Percentiles rank a stretch among this genome's conserved stretches.
These are phyloP conservation scores for Babylonia areolata DNA, from an alignment of 1,140 invertebrate genomes.

Conservation along the genomic window DNA sequence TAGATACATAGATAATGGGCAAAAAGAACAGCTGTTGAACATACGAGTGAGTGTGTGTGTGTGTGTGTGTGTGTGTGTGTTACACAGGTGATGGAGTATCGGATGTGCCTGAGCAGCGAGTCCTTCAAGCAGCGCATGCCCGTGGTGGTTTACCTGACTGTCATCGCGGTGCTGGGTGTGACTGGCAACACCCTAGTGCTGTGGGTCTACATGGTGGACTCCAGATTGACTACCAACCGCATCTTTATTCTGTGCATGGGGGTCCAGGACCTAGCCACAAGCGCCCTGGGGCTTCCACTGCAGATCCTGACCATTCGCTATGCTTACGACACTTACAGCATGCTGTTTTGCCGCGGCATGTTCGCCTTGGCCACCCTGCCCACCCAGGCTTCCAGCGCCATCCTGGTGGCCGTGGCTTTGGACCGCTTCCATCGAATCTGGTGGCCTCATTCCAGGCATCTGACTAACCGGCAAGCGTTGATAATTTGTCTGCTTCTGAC, in stretches of 20 bases:
- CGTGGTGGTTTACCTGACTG: not conserved
- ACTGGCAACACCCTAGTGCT: constrained; percentile 56
- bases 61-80: too few relatives aligned
- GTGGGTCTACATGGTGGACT: constrained; percentile 54
- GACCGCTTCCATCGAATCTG: constrained; percentile 46
- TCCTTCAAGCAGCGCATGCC: not conserved
- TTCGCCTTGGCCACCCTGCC: constrained; percentile 34
- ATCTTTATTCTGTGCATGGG: constrained; percentile 64
- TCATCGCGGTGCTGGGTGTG: constrained; percentile 47
- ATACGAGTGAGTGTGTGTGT: too few relatives aligned
- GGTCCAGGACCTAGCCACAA: constrained; percentile 59
- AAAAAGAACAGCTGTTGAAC: too few relatives aligned
- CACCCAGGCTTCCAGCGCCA: constrained; percentile 33
- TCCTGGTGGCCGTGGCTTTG: constrained; percentile 42
- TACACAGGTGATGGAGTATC: not conserved
- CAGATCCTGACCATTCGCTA: constrained; percentile 63
- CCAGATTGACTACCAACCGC: constrained; percentile 51
- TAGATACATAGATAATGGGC: too few relatives aligned
- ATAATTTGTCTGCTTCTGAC: not conserved
- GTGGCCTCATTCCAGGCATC: constrained; percentile 25
- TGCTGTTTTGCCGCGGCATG: constrained; percentile 44
- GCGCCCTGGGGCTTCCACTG: constrained; percentile 62
- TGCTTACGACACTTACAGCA: constrained; percentile 44
- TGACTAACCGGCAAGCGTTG: not conserved
- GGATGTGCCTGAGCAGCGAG: not conserved